These are phyloP conservation scores for Tenthredo livida DNA, from an alignment of 2,888 invertebrate species.

Conservation along the genomic window DNA sequence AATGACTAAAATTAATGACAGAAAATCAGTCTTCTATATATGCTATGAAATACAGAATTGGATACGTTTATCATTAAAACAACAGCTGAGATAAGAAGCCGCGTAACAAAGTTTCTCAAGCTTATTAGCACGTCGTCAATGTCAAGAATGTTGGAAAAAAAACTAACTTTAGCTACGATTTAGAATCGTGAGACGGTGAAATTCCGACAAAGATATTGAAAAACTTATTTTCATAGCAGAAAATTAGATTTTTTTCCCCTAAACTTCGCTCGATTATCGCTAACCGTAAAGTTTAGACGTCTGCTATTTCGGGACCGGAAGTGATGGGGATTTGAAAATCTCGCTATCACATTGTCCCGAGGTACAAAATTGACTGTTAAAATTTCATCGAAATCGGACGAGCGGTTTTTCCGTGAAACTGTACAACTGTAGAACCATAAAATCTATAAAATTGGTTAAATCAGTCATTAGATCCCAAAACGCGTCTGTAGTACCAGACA, in stretches of 20 bases:
- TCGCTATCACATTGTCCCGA: not conserved
- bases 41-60: too few relatives aligned
- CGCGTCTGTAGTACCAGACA: too few relatives aligned
- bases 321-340: not conserved
- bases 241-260: not conserved
- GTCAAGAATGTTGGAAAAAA: not conserved
- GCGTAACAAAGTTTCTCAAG: not conserved
- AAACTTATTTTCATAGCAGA: not conserved
- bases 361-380: not conserved
- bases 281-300: not conserved
- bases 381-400: not conserved
- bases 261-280: not conserved
- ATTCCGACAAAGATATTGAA: not conserved
- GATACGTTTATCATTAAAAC: too few relatives aligned
- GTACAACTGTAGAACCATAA: too few relatives aligned
- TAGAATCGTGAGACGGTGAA: not conserved
- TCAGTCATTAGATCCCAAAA: too few relatives aligned
- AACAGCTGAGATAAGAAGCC: not conserved
- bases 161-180: not conserved
- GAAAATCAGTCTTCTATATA: not conserved
- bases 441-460: too few relatives aligned
- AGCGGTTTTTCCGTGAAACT: not conserved
- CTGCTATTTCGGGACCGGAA: not conserved
- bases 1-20: not conserved
- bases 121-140: not conserved